Evolutionary conservation across 2,888 invertebrate genomes (phyloP).

Genomic region (Rhagophthalmus giganteus): DNA sequence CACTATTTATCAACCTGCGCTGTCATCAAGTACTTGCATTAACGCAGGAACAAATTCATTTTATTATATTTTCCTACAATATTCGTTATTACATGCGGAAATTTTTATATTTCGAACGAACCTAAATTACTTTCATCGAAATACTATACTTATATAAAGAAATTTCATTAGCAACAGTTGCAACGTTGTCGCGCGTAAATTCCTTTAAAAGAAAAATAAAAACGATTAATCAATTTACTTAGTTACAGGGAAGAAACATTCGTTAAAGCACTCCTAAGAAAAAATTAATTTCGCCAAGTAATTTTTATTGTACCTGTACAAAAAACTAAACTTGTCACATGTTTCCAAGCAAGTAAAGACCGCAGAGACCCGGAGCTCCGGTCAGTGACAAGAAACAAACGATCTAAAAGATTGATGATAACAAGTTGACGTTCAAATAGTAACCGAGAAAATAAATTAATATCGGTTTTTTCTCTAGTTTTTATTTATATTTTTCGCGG

Average conservation of each 20-base stretch:
- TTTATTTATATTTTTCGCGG: slow-evolving; percentile 29
- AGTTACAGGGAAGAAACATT: slow-evolving; percentile 5
- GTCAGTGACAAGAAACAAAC: slow-evolving; percentile 51
- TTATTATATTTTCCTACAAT: no score
- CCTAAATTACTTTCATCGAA: no score
- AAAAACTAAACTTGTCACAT: slow-evolving; percentile 27
- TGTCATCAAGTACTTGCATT: no score
- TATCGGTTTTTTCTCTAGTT: slow-evolving; percentile 43
- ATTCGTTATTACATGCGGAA: no score
- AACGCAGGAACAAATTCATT: no score
- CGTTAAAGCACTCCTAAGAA: slow-evolving; percentile 14
- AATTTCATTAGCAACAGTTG: slow-evolving; percentile 1
- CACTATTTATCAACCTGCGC: no score
- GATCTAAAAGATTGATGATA: slow-evolving; percentile 53
- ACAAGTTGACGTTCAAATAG: slow-evolving; percentile 50
- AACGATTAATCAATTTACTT: slow-evolving; percentile 22
- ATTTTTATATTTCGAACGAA: no score
- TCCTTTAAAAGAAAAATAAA: slow-evolving; percentile 4
- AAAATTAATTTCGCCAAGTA: slow-evolving; percentile 28
- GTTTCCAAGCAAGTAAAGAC: slow-evolving; percentile 29
- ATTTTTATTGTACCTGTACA: slow-evolving; percentile 23
- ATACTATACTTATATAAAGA: no score
- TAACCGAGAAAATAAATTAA: slow-evolving; percentile 52
- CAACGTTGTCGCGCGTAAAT: background rate
- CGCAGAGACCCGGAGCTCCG: slow-evolving; percentile 29